Percentiles rank a stretch among this genome's conserved stretches.
phyloP scores from a whole-genome alignment of 64 coral and sea anemone genomes.

The Anthopleura sola region DNA sequence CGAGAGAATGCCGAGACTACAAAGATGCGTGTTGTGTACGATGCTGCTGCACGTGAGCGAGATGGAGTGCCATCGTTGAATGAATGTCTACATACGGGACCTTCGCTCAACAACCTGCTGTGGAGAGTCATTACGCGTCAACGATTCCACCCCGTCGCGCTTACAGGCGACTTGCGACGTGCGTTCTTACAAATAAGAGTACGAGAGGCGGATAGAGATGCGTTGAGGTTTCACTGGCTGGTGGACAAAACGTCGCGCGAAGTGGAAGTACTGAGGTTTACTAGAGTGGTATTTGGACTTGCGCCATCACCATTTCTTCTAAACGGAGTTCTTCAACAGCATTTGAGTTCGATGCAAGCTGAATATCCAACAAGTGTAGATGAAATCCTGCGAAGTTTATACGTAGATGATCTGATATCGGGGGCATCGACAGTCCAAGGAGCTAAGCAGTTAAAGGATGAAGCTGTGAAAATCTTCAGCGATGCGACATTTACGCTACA shows the following conservation, averaged over 20 bases:
- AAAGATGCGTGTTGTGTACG: constrained; percentile 10
- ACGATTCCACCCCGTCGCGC: constrained; percentile 51
- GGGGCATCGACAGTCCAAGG: constrained; percentile 12
- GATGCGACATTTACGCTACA: constrained; percentile 30
- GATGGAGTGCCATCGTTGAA: constrained; percentile 31
- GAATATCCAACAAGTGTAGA: constrained; percentile 11
- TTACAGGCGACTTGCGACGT: constrained; percentile 29
- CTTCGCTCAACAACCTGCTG: constrained; percentile 34
- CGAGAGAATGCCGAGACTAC: background rate
- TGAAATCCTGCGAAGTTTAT: constrained; percentile 24
- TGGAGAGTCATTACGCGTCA: constrained; percentile 53
- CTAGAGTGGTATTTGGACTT: constrained; percentile 42
- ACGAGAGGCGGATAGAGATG: constrained; percentile 34
- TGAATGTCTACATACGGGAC: constrained; percentile 41
- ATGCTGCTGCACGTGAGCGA: constrained; percentile 23
- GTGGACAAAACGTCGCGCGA: constrained; percentile 12
- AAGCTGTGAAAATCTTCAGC: constrained; percentile 33
- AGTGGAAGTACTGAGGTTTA: constrained; percentile 32
- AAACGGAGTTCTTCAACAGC: constrained; percentile 37
- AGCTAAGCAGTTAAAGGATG: constrained; percentile 36
- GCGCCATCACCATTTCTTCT: constrained; percentile 39
- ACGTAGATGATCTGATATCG: constrained; percentile 46
- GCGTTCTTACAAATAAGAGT: constrained; percentile 57
- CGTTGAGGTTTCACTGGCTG: constrained; percentile 54
- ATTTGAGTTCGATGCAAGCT: constrained; percentile 7